Percentiles rank a stretch among this genome's conserved stretches.
phyloP scores from a whole-genome alignment of 1,140 invertebrate species.

The Scaptomyza montana region DNA sequence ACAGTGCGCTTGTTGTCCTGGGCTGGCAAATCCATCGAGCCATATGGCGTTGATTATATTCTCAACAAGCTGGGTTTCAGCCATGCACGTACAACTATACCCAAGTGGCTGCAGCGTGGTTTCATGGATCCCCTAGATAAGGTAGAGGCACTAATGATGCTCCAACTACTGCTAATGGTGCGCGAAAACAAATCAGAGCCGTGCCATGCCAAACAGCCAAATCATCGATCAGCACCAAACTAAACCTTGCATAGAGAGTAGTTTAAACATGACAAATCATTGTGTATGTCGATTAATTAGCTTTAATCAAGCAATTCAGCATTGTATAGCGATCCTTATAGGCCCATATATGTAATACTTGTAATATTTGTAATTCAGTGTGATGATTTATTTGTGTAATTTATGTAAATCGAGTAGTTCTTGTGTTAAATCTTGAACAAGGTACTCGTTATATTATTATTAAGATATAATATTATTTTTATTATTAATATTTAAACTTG shows the following conservation, averaged over 20 bases:
- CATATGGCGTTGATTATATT: conserved; percentile 98
- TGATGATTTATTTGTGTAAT: conserved; percentile 7
- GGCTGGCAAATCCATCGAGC: conserved; percentile 98
- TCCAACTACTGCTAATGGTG: conserved; percentile 87
- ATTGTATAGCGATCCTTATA: conserved; percentile 58
- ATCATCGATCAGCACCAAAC: conserved; percentile 65
- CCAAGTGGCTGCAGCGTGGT: conserved; percentile 99
- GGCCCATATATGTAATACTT: conserved; percentile 26
- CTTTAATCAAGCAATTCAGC: conserved; percentile 52
- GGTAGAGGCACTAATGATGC: conserved; percentile 89
- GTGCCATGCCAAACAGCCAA: conserved; percentile 51
- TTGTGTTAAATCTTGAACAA: conserved; percentile 16
- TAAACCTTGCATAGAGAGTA: conserved; percentile 36
- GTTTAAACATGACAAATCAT: conserved; percentile 49
- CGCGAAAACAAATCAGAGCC: conserved; percentile 77
- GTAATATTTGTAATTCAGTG: conserved; percentile 31
- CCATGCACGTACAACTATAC: conserved; percentile 98
- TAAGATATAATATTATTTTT: conserved; percentile 25
- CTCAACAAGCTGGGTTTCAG: conserved; percentile 98
- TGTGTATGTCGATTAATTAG: conserved; percentile 38
- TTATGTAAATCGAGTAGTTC: conserved; percentile 15
- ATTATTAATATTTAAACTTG: conserved; percentile 24
- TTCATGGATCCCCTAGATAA: conserved; percentile 98
- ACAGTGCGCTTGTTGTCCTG: conserved; percentile 97
- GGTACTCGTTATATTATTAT: conserved; percentile 42